Percentiles rank a stretch among this genome's conserved stretches.
Evolutionary conservation across 2,797 vertebrate genomes (phyloP).

Genomic region (Tolypeutes matacus): DNA sequence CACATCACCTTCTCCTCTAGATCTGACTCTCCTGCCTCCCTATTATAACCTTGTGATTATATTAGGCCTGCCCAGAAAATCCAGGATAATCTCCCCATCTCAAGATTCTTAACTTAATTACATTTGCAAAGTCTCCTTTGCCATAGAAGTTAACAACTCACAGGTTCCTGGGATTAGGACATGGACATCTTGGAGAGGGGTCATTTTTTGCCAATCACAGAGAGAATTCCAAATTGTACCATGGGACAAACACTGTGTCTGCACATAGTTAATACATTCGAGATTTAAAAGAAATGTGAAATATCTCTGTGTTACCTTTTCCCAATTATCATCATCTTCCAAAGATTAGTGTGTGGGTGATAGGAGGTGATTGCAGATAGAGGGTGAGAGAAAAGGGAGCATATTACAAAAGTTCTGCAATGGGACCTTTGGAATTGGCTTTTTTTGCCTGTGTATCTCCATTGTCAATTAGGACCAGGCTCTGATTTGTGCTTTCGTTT

Average conservation of each 20-base stretch:
- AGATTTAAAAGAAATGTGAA: slow-evolving; percentile 40
- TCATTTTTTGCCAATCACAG: not conserved
- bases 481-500: slow-evolving; percentile 49
- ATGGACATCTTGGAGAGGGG: not conserved
- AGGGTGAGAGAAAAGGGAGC: not conserved
- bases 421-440: not conserved
- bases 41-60: not conserved
- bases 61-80: not conserved
- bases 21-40: not conserved
- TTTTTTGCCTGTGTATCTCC: slow-evolving; percentile 41
- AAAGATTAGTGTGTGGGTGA: not conserved
- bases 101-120: slow-evolving; percentile 22
- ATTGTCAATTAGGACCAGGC: slow-evolving; percentile 44
- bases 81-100: not conserved
- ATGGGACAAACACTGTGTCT: not conserved
- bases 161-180: not conserved
- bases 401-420: slow-evolving; percentile 42
- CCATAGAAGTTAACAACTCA: not conserved
- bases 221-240: slow-evolving; percentile 14
- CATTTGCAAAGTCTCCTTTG: not conserved
- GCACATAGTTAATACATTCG: not conserved
- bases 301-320: slow-evolving; percentile 33
- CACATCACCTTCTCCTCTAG: not conserved
- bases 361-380: not conserved
- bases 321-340: not conserved